Evolutionary conservation across 2,888 invertebrate species (phyloP).

Genomic region (Euproctis similis): DNA sequence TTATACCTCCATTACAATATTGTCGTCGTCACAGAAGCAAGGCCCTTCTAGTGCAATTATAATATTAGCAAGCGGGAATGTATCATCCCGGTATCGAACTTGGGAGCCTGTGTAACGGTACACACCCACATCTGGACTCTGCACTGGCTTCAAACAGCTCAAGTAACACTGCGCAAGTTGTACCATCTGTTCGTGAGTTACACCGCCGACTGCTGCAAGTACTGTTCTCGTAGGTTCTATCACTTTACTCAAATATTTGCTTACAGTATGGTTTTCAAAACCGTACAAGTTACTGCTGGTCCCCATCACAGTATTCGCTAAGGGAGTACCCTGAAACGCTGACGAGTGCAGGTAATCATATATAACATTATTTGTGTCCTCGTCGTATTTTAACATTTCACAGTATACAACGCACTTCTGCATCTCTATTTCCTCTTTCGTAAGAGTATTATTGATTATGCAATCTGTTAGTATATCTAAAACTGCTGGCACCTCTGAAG

Average conservation of each 20-base stretch:
- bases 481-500: conserved; percentile 88
- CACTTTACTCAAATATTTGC: conserved; percentile 85
- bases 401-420: conserved; percentile 45
- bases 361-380: conserved; percentile 32
- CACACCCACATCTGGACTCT: conserved; percentile 46
- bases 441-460: conserved; percentile 84
- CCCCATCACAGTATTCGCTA: conserved; percentile 69
- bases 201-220: conserved; percentile 93
- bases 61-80: conserved; percentile 90
- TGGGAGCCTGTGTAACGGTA: conserved; percentile 93
- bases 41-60: conserved; percentile 95
- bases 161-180: conserved; percentile 85
- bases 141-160: conserved; percentile 74
- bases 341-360: conserved; percentile 62
- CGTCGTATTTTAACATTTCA: conserved; percentile 53
- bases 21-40: conserved; percentile 92
- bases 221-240: conserved; percentile 94
- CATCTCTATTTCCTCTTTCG: conserved; percentile 35
- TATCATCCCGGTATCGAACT: conserved; percentile 90
- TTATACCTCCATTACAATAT: conserved; percentile 90
- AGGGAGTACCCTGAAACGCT: conserved; percentile 66
- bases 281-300: conserved; percentile 79
- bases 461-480: conserved; percentile 96
- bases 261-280: conserved; percentile 81
- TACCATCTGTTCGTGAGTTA: conserved; percentile 88